Base-by-base conservation (phyloP, 1,140 invertebrate genomes). In the Pogonus chalceus region DNA sequence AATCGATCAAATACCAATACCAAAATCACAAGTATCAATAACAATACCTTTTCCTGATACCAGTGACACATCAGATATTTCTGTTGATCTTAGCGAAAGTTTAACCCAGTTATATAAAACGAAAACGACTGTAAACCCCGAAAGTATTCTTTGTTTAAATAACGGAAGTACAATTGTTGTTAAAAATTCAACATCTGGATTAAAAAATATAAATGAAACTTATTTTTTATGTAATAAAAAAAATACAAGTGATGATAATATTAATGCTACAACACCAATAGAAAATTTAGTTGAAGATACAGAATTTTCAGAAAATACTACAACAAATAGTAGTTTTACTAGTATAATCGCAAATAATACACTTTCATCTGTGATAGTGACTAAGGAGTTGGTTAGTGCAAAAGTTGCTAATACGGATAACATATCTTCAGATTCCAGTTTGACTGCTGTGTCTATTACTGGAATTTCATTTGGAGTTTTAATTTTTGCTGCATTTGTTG, bases 361-460 rank as follows among this genome's bases (percentile, higher is more conserved):
- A 10, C 18, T 37, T 0, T 54, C 23, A 49, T 20, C 21, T 52
- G 35, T 22, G 22, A 2, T 24, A 39, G 48, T 57, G 2, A 18
- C 26, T 21, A 48, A 18, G 20, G 14, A 47, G 35, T 49, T 23
- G 12, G 47, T 51, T 46, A 2, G 35, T 49, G 10, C 49, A 69
- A 31, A 31, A 31, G 37, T 43, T 12, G 4, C 9, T 12, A 43
- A 22, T 20, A 47, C 39, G 10, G 21, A 43, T 10, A 12, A 9
- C 4, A 12, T 16, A 18, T 43, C 37, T 65, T 58, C 64, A 48
- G 60, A 64, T 0, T 69, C 72, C 18, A 64, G 70, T 1, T 71
- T 85, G 61, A 81, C 84, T 60, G 83, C 82, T 20, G 83, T 81
- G 1, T 79, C 79, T 35, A 85, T 87, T 55, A 84, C 82, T 16